These are phyloP conservation scores for Falco rusticolus DNA, from an alignment of 2,797 vertebrate species.

Conservation along the genomic window DNA sequence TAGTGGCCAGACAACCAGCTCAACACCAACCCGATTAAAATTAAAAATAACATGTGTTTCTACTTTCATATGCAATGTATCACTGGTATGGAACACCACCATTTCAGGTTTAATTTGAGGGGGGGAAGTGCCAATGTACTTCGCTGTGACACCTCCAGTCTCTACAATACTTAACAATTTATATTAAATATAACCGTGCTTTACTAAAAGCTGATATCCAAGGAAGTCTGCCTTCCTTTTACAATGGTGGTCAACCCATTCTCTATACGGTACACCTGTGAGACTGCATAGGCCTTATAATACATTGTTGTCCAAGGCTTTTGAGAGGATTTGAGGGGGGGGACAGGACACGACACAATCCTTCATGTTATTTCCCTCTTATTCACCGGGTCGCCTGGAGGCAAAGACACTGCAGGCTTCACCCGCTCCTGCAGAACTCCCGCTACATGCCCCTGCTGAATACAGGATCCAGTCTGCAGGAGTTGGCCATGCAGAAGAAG, in stretches of 20 bases:
- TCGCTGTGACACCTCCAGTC: not conserved
- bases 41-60: not conserved
- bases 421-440: not conserved
- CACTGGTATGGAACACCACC: not conserved
- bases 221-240: not conserved
- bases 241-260: not conserved
- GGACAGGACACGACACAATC: not conserved
- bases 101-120: not conserved
- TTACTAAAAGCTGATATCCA: not conserved
- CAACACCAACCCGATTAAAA: not conserved
- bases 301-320: not conserved
- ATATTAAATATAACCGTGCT: not conserved
- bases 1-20: not conserved
- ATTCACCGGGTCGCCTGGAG: not conserved
- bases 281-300: not conserved
- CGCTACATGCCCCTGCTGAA: not conserved
- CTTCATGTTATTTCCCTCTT: not conserved
- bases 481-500: not conserved
- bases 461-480: not conserved
- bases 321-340: not conserved
- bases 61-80: accelerated
- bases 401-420: not conserved
- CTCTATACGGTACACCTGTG: not conserved
- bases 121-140: not conserved
- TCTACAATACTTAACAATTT: not conserved